Evolutionary conservation across 2,888 invertebrate genomes (phyloP), one percentile per base, ranked within the genome.

Genomic region (Drosophila ustulata): DNA sequence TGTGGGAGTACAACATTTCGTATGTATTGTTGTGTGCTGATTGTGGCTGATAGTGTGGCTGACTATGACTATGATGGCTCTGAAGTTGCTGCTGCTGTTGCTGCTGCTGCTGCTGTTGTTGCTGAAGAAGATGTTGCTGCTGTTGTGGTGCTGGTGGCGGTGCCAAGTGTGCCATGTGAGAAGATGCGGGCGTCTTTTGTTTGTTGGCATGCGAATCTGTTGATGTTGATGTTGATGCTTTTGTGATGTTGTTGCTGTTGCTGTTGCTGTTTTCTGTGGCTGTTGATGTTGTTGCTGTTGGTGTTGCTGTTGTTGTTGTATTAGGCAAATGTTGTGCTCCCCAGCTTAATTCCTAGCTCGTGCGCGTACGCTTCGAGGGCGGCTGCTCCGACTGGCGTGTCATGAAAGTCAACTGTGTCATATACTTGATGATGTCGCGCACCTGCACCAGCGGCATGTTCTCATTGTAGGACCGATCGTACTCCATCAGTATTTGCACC

Each of bases 351-450:
- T 93, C 93, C 93, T 93, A 93, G 93, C 93, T 93, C 72, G 92
- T 91, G 66, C 93, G 91, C 39, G 91, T 89, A 37, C 93, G 90
- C 74, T 93, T 93, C 51, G 90, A 85, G 49, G 92, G 91, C 78
- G 92, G 92, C 83, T 92, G 91, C 66, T 92, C 92, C 80, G 92
- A 89, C 75, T 90, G 91, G 78, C 92, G 91, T 93, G 96, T 94
- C 96, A 97, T 97, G 93, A 97, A 97, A 91, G 96, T 96, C 93
- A 97, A 93, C 93, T 97, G 97, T 32, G 96, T 96, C 96, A 97
- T 96, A 92, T 94, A 97, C 90, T 95, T 95, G 93, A 97, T 95
- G 73, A 97, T 95, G 93, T 96, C 96, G 72, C 96, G 95, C 80
- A 97, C 96, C 93, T 96, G 96, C 62, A 97, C 96, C 81, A 97